Evolutionary conservation across 2,797 vertebrate species (phyloP).

Genomic region (Labeo calbasu): DNA sequence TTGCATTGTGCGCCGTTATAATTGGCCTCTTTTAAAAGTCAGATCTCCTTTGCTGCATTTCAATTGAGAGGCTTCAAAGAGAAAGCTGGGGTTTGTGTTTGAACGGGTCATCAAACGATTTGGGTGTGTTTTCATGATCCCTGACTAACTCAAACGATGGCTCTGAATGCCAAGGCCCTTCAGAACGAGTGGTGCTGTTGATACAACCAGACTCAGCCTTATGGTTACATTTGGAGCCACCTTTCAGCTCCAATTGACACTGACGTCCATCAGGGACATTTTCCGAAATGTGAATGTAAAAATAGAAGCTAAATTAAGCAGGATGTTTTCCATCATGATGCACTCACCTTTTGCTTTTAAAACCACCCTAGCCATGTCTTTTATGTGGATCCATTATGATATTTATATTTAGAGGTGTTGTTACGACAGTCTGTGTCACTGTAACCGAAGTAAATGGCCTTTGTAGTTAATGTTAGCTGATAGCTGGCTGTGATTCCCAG

Average conservation of each 20-base stretch:
- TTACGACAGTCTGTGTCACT: background rate
- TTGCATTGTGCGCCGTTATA: constrained; percentile 50
- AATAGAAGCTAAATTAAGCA: background rate
- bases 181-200: constrained; percentile 20
- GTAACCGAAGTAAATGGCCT: background rate
- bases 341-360: background rate
- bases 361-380: background rate
- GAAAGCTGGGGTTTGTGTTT: constrained; percentile 64
- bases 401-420: background rate
- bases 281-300: constrained; percentile 17
- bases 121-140: background rate
- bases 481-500: background rate
- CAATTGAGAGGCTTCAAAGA: constrained; percentile 82
- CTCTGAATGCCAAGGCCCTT: constrained; percentile 13
- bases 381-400: constrained; percentile 13
- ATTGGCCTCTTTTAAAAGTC: constrained; percentile 73
- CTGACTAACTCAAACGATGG: background rate
- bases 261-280: background rate
- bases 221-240: background rate
- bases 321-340: background rate
- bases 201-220: constrained; percentile 14
- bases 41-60: constrained; percentile 77
- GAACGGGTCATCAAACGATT: constrained; percentile 71
- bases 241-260: constrained; percentile 1
- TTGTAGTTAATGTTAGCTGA: background rate